Evolutionary conservation across 1,140 invertebrate species (phyloP).

Genomic region (Brachionus angularis): DNA sequence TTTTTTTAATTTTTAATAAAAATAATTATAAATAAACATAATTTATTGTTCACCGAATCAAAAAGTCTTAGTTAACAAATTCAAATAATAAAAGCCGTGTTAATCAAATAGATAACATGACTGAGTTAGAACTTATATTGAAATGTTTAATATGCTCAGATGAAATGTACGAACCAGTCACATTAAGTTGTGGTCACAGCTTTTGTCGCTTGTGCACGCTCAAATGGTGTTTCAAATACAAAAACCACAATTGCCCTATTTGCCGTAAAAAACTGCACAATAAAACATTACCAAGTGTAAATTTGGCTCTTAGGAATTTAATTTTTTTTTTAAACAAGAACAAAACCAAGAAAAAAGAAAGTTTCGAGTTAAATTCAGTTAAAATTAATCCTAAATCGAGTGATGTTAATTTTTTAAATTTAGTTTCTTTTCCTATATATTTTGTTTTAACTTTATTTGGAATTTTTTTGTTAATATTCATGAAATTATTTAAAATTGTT

Average conservation of each 20-base stretch:
- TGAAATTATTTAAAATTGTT: neutral
- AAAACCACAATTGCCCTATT: constrained; percentile 51
- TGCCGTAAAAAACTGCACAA: constrained; percentile 46
- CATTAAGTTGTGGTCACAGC: constrained; percentile 52
- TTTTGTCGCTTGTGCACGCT: constrained; percentile 51
- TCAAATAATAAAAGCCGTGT: too few species aligned
- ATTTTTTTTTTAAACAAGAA: too few species aligned
- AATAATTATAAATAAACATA: too few species aligned
- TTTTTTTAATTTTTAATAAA: too few species aligned
- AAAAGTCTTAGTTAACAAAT: too few species aligned
- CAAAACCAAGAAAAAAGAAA: too few species aligned
- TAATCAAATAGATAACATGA: too few species aligned
- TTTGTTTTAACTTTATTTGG: neutral
- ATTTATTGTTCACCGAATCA: too few species aligned
- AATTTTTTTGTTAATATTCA: neutral
- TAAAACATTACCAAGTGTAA: neutral
- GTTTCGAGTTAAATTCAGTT: too few species aligned
- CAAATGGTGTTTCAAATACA: constrained; percentile 48
- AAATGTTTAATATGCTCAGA: constrained; percentile 46
- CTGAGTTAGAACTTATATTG: neutral
- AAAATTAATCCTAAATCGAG: neutral
- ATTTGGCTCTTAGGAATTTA: neutral
- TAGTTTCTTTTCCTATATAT: neutral
- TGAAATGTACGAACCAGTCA: constrained; percentile 50
- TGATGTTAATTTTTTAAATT: neutral